Percentiles rank a stretch among this genome's conserved stretches.
Evolutionary conservation across 2,888 invertebrate species (phyloP).

Genomic region (Hypena proboscidalis): DNA sequence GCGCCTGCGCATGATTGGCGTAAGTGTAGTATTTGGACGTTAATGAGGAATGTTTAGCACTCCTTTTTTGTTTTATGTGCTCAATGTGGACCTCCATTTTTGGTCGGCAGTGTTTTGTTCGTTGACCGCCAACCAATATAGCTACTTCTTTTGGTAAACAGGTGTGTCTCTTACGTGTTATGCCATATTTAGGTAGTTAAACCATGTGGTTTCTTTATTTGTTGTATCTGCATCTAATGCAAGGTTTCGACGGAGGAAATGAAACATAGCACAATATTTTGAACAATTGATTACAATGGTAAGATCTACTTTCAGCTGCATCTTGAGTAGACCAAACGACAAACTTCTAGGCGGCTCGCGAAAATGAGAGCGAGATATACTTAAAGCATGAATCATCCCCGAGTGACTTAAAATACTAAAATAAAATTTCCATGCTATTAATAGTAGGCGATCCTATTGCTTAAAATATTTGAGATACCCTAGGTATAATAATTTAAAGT

Average conservation of each 20-base stretch:
- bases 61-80: constrained; percentile 56
- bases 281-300: no score
- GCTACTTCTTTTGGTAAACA: constrained; percentile 29
- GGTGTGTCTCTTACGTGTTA: constrained; percentile 33
- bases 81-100: constrained; percentile 41
- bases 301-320: no score
- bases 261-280: no score
- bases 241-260: neutral
- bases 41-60: constrained; percentile 64
- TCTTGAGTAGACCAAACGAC: no score
- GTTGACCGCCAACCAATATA: constrained; percentile 34
- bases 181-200: constrained; percentile 9
- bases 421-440: no score
- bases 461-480: no score
- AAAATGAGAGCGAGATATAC: no score
- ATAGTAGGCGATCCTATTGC: no score
- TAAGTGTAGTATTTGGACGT: constrained; percentile 43
- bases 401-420: no score
- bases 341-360: no score
- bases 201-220: constrained; percentile 1
- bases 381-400: no score
- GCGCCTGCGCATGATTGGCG: constrained; percentile 55
- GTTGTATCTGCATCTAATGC: no score
- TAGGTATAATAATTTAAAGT: neutral
- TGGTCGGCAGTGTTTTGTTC: constrained; percentile 33